These are phyloP conservation scores for Tragelaphus strepsiceros DNA, from an alignment of 2,113 vertebrate species.

Conservation along the genomic window DNA sequence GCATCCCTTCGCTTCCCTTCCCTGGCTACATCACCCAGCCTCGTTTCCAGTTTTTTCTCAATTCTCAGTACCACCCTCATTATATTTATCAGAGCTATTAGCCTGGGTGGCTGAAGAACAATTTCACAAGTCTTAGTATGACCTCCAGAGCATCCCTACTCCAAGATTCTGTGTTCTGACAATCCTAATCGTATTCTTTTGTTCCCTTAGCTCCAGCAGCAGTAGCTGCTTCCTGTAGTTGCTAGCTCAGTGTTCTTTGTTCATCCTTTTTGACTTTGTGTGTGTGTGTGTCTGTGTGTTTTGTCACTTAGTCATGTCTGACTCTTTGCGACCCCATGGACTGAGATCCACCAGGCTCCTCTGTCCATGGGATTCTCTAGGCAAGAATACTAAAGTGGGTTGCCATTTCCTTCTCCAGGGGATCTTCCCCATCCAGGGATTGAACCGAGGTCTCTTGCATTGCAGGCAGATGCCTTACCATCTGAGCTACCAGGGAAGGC, in stretches of 20 bases:
- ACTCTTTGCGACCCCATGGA: not conserved
- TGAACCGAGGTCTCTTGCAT: not conserved
- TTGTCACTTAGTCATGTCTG: fast-evolving
- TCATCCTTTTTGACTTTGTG: not conserved
- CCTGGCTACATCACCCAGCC: not conserved
- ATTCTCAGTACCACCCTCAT: not conserved
- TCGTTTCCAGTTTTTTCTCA: not conserved
- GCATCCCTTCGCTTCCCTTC: not conserved
- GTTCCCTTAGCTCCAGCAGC: not conserved
- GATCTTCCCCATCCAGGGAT: not conserved
- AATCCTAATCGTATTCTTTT: not conserved
- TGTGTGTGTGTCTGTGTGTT: not conserved
- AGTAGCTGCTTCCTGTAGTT: not conserved
- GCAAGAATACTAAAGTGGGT: not conserved
- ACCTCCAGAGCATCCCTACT: not conserved
- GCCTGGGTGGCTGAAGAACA: fast-evolving
- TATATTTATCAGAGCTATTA: not conserved
- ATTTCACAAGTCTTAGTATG: not conserved
- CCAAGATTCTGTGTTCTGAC: not conserved
- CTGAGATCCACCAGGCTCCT: not conserved
- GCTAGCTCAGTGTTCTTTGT: not conserved
- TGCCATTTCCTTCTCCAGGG: not conserved
- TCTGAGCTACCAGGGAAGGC: not conserved
- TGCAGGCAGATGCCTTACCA: not conserved
- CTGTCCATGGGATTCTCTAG: not conserved